A percentile compares a stretch with the other conserved stretches of the same genome.
phyloP scores from a whole-genome alignment of 2,797 vertebrate genomes.

The Oreonectes daqikongensis region DNA sequence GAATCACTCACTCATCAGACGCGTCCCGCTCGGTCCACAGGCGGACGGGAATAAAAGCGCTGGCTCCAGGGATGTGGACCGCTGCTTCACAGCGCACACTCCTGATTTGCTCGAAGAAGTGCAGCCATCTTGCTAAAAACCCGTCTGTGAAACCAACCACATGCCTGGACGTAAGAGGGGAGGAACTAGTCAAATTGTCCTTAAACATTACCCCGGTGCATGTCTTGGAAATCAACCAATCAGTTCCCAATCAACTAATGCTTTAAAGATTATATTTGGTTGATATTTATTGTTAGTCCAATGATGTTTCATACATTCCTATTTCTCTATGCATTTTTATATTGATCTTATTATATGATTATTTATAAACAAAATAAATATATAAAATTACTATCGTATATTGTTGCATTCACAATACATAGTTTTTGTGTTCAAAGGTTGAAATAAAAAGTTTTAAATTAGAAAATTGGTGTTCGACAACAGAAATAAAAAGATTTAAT shows the following conservation, averaged over 20 bases:
- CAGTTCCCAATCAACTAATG: not conserved
- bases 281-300: not conserved
- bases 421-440: too few relatives aligned
- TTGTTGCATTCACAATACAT: too few relatives aligned
- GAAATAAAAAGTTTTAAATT: not conserved
- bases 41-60: constrained; percentile 66
- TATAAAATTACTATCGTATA: too few relatives aligned
- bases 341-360: too few relatives aligned
- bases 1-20: constrained; percentile 75
- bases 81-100: constrained; percentile 52
- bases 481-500: too few relatives aligned
- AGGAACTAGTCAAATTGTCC: constrained; percentile 1
- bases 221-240: constrained; percentile 5
- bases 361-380: not conserved
- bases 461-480: not conserved
- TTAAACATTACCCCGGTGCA: not conserved
- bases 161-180: constrained; percentile 22
- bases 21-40: constrained; percentile 75
- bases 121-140: constrained; percentile 77
- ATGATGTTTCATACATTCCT: not conserved
- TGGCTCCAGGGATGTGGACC: constrained; percentile 68
- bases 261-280: not conserved
- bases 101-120: constrained; percentile 60
- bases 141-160: constrained; percentile 45
- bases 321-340: too few relatives aligned